Evolutionary conservation across 2,113 vertebrate genomes (phyloP).

Genomic region (Motacilla alba): DNA sequence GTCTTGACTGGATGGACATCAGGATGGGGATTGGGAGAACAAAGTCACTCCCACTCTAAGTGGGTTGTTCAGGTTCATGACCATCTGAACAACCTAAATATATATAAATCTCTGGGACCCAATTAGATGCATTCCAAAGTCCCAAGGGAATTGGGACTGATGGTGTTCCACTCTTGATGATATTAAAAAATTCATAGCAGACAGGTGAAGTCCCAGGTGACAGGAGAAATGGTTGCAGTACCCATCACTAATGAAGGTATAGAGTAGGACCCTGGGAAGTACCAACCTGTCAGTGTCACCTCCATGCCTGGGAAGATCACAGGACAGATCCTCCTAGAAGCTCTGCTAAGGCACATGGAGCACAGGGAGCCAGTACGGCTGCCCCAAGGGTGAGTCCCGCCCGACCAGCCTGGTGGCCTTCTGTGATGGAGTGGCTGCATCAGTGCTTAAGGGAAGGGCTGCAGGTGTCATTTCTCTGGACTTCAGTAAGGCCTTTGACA

Average conservation of each 20-base stretch:
- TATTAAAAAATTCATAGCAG: background rate
- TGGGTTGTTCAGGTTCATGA: background rate
- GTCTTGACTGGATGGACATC: background rate
- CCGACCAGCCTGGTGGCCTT: background rate
- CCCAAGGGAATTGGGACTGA: background rate
- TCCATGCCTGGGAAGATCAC: background rate
- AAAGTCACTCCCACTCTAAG: background rate
- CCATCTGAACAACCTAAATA: no score
- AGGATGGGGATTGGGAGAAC: background rate
- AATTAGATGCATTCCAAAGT: background rate
- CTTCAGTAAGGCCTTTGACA: background rate
- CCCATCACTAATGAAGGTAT: background rate
- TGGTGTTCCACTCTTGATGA: fast-evolving
- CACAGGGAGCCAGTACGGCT: background rate
- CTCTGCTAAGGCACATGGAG: background rate
- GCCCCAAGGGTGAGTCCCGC: background rate
- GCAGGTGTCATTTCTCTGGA: background rate
- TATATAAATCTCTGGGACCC: background rate
- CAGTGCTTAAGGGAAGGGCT: background rate
- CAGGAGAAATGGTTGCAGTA: background rate
- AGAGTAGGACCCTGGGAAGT: background rate
- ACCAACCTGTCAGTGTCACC: fast-evolving
- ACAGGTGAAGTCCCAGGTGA: background rate
- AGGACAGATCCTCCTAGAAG: background rate
- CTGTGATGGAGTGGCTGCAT: no score